phyloP scores from a whole-genome alignment of 2,888 invertebrate genomes.

The Melinopterus prodromus region DNA sequence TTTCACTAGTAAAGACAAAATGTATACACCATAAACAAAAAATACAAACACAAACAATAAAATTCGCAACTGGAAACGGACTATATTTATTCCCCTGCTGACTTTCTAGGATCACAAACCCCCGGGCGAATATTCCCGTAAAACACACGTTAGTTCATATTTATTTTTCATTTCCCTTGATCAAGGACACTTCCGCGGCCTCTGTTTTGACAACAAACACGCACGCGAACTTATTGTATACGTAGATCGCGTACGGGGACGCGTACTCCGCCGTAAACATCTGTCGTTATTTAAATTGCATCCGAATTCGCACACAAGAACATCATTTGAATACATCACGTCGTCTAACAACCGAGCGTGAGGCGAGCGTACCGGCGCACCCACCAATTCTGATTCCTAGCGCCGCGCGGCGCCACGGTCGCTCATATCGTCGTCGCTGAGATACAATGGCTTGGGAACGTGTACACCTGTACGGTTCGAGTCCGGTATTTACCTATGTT shows the following conservation, averaged over 20 bases:
- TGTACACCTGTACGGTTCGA: neutral
- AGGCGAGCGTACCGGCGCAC: neutral
- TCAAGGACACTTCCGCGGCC: neutral
- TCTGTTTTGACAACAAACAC: neutral
- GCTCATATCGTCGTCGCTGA: neutral
- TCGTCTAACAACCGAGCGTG: neutral
- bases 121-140: neutral
- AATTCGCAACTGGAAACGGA: no score
- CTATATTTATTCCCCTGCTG: neutral
- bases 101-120: neutral
- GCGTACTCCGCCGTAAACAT: slow-evolving; percentile 21
- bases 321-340: slow-evolving; percentile 31
- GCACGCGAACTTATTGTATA: neutral
- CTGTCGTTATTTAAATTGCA: slow-evolving; percentile 34
- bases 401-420: neutral
- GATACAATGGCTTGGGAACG: neutral
- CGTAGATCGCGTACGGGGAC: neutral
- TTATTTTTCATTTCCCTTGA: neutral
- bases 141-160: neutral
- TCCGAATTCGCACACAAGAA: slow-evolving; percentile 32
- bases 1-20: no score
- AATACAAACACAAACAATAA: no score
- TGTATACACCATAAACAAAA: no score
- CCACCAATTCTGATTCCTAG: neutral
- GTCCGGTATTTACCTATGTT: neutral